These are phyloP conservation scores for Eristalis arbustorum DNA, from an alignment of 2,888 invertebrate species.

Conservation along the genomic window DNA sequence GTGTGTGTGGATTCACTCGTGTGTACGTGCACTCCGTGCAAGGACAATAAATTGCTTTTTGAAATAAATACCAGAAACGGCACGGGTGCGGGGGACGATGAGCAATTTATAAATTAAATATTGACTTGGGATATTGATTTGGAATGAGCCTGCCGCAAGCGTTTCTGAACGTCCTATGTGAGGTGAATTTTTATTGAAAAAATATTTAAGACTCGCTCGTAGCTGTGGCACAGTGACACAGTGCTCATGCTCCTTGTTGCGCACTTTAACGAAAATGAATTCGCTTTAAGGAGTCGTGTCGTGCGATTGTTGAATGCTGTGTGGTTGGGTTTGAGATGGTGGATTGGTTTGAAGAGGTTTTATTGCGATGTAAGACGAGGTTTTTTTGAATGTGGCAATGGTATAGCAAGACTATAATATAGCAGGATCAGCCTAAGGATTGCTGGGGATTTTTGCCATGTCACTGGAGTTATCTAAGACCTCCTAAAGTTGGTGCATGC, in stretches of 20 bases:
- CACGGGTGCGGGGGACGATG: neutral
- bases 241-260: neutral
- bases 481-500: too few relatives aligned
- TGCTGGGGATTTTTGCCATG: too few relatives aligned
- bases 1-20: neutral
- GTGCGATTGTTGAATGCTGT: neutral
- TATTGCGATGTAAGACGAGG: too few relatives aligned
- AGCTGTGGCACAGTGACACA: neutral
- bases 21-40: slow-evolving; percentile 29
- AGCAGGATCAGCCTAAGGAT: too few relatives aligned
- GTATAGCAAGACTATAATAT: too few relatives aligned
- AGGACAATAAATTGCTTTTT: slow-evolving; percentile 56
- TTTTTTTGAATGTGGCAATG: too few relatives aligned
- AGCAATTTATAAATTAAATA: slow-evolving; percentile 51
- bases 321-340: neutral
- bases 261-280: neutral
- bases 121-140: slow-evolving; percentile 60
- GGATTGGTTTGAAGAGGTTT: neutral
- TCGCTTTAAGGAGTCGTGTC: neutral
- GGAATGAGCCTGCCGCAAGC: neutral
- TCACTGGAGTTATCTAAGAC: too few relatives aligned
- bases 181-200: neutral
- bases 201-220: too few relatives aligned
- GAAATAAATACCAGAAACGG: slow-evolving; percentile 42
- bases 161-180: neutral